Base-by-base conservation (phyloP, 1,140 invertebrate species). In the Diorhabda elongata region DNA sequence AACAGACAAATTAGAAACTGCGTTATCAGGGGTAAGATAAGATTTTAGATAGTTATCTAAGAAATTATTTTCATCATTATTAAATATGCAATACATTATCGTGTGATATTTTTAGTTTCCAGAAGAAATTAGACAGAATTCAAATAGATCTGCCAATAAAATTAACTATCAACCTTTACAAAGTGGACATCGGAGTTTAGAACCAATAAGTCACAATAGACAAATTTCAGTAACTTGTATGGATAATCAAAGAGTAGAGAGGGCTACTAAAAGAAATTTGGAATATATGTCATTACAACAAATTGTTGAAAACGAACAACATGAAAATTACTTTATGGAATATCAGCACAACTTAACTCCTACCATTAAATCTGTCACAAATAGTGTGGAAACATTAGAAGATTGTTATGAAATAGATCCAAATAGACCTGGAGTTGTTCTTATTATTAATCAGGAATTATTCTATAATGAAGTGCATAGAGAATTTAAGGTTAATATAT, bases 401-500 rank as follows among this genome's bases (percentile, higher is more conserved):
- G 57, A 69, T 26, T 44, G 43, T n/a, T 79, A 79, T 66, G 3
- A 61, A 41, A 73, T 79, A 52, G 66, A 79, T 70, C 70, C 70
- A 9, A 56, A 74, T 9, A 67, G 71, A 42, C 76, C 76, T 7
- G 78, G 78, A 3, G 26, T 78, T 11, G 70, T 73, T 59, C 68
- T 79, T n/a, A 79, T 79, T 60, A 77, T 79, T 60, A 77, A 79
- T 69, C 77, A 79, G 64, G 71, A 75, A 67, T 8, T 67, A 5
- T 78, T 79, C 69, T 75, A 79, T 69, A 73, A 64, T n/a, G 78
- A 78, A 66, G 57, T 62, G 6, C 66, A 73, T 58, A n/a, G 59
- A 42, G 7, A 70, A 47, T 74, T 61, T 61, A 57, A 71, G 61
- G 75, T 77, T 69, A 67, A 56, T 8, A 3, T 58, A 9, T 2